These are phyloP conservation scores for Sus scrofa DNA, from an alignment of 2,113 vertebrate species.

Conservation along the genomic window DNA sequence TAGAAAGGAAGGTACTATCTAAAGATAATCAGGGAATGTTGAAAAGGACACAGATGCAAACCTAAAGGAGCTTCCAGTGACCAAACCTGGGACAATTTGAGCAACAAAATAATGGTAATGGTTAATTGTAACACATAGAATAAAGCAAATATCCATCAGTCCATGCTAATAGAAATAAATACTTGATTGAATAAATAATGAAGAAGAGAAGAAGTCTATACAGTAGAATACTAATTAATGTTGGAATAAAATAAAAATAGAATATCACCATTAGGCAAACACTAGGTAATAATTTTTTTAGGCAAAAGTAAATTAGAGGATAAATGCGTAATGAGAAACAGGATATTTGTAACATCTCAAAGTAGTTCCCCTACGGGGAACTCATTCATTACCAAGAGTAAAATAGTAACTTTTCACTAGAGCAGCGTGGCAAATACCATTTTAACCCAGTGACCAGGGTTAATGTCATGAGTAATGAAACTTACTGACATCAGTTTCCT, in stretches of 20 bases:
- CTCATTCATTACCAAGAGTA: background rate
- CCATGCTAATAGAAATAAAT: background rate
- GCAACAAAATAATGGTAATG: background rate
- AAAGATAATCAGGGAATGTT: background rate
- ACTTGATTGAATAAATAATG: background rate
- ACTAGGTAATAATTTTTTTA: background rate
- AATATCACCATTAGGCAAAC: background rate
- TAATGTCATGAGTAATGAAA: background rate
- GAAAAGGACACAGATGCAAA: background rate
- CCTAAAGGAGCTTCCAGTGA: background rate
- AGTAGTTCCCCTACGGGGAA: background rate
- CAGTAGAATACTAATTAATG: background rate
- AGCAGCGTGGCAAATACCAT: background rate
- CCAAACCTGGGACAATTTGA: background rate
- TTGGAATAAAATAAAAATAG: background rate
- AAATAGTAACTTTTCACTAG: background rate
- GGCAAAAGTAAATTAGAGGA: background rate
- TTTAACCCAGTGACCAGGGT: background rate
- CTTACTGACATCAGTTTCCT: background rate
- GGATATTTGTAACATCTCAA: background rate
- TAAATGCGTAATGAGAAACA: background rate
- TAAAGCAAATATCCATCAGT: background rate
- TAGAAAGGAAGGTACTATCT: background rate
- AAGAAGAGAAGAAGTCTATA: background rate
- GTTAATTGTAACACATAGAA: background rate